These are phyloP conservation scores for Aphis craccivora DNA, from an alignment of 1,140 invertebrate genomes.

Conservation along the genomic window DNA sequence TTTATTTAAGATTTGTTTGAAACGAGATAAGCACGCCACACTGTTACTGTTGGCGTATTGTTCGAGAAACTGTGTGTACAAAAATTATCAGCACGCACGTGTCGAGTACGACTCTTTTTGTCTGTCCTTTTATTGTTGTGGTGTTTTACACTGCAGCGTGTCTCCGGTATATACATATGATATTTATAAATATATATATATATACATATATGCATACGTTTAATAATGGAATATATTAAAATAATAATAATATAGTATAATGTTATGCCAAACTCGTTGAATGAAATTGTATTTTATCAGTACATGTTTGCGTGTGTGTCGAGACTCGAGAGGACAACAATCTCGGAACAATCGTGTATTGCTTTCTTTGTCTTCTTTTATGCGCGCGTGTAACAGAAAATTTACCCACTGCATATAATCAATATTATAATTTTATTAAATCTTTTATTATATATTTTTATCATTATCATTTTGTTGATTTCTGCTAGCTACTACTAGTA, in stretches of 20 bases:
- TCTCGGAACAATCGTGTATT: background rate
- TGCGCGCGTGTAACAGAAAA: background rate
- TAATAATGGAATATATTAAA: conserved; percentile 36
- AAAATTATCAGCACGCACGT: conserved; percentile 55
- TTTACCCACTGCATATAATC: background rate
- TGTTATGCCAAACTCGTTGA: conserved; percentile 18
- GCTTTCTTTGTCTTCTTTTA: background rate
- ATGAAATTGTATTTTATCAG: conserved; percentile 41
- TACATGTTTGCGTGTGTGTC: background rate
- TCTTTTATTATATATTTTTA: background rate
- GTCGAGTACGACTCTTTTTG: conserved; percentile 49
- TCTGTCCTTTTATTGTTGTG: conserved; percentile 34
- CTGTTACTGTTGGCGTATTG: background rate
- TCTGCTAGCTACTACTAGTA: background rate
- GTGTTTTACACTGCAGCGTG: background rate
- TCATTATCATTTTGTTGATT: background rate
- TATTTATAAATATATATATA: background rate
- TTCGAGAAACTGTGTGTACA: conserved; percentile 1
- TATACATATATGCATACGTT: background rate
- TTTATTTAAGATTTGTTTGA: conserved; percentile 28
- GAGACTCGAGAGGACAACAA: too few relatives aligned
- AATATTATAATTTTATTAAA: conserved; percentile 14
- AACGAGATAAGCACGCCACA: conserved; percentile 22
- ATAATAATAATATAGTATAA: conserved; percentile 34
- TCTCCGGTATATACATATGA: background rate